A percentile compares a stretch with the other conserved stretches of the same genome.
Evolutionary conservation across 2,888 invertebrate species (phyloP).

Genomic region (Cetonia aurata): DNA sequence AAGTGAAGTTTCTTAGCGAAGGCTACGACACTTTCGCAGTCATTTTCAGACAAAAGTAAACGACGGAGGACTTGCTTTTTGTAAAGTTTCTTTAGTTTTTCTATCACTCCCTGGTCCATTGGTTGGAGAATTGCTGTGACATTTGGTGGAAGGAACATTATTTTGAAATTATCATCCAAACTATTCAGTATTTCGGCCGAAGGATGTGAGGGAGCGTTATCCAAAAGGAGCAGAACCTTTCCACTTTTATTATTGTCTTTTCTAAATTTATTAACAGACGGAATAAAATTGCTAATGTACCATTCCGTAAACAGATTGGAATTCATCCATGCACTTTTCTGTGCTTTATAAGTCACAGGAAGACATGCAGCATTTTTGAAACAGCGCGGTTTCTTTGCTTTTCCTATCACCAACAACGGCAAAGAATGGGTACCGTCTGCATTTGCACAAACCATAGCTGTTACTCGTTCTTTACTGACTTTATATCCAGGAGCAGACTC

Average conservation of each 20-base stretch:
- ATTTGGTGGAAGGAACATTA: conserved; percentile 40
- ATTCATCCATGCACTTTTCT: conserved; percentile 55
- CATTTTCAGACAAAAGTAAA: conserved; percentile 47
- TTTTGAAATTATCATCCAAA: conserved; percentile 36
- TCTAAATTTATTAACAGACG: conserved; percentile 44
- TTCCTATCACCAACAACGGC: conserved; percentile 54
- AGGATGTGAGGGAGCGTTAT: conserved; percentile 43
- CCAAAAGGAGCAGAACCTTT: conserved; percentile 33
- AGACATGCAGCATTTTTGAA: conserved; percentile 51
- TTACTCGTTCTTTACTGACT: conserved; percentile 53
- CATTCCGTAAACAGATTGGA: conserved; percentile 51
- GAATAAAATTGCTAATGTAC: conserved; percentile 51
- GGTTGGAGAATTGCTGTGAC: conserved; percentile 54
- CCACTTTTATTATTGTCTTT: conserved; percentile 36
- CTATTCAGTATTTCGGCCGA: conserved; percentile 39
- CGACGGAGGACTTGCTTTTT: conserved; percentile 49
- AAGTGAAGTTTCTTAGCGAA: conserved; percentile 48
- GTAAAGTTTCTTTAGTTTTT: conserved; percentile 51
- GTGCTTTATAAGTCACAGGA: conserved; percentile 49
- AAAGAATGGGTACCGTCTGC: conserved; percentile 53
- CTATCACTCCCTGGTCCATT: conserved; percentile 53
- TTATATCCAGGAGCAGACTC: conserved; percentile 50
- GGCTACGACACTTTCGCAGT: conserved; percentile 43
- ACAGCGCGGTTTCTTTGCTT: conserved; percentile 54
- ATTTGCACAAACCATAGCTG: conserved; percentile 56